Evolutionary conservation across 2,888 invertebrate genomes (phyloP).

Genomic region (Rhabditophanes sp.): DNA sequence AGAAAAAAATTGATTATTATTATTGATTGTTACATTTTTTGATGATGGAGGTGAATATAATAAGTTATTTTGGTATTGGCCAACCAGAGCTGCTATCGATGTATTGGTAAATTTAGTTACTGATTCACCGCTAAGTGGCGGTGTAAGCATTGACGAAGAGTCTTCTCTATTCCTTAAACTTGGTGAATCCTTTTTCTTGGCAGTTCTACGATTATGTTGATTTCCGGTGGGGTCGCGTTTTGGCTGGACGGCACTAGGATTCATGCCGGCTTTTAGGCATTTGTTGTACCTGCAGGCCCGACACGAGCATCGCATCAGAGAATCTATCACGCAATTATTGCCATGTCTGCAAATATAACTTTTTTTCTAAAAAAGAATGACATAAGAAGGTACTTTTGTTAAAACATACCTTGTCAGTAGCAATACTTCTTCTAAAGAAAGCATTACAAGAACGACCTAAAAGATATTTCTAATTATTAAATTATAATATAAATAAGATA

Average conservation of each 20-base stretch:
- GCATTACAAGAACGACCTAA: too few relatives aligned
- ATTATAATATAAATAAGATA: too few relatives aligned
- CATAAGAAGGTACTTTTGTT: neutral
- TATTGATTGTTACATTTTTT: too few relatives aligned
- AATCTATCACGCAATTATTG: conserved; percentile 23
- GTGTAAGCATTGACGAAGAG: neutral
- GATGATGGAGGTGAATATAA: too few relatives aligned
- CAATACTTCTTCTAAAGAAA: conserved; percentile 21
- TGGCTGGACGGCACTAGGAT: conserved; percentile 30
- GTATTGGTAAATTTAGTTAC: too few relatives aligned
- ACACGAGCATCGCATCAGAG: conserved; percentile 29
- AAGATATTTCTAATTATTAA: too few relatives aligned
- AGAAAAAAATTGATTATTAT: too few relatives aligned
- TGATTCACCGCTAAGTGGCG: neutral
- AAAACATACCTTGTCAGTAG: neutral
- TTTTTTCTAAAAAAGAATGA: conserved; percentile 1
- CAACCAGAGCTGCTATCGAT: too few relatives aligned
- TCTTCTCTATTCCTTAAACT: neutral
- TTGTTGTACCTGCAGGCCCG: conserved; percentile 31
- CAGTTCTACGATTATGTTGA: conserved; percentile 26
- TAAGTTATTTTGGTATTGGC: too few relatives aligned
- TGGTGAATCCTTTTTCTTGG: conserved; percentile 10
- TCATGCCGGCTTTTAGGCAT: conserved; percentile 36
- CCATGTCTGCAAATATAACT: conserved; percentile 27
- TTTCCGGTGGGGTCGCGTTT: conserved; percentile 34